Percentiles rank a stretch among this genome's conserved stretches.
Evolutionary conservation across 2,113 vertebrate species (phyloP).

Genomic region (Paramisgurnus dabryanus): DNA sequence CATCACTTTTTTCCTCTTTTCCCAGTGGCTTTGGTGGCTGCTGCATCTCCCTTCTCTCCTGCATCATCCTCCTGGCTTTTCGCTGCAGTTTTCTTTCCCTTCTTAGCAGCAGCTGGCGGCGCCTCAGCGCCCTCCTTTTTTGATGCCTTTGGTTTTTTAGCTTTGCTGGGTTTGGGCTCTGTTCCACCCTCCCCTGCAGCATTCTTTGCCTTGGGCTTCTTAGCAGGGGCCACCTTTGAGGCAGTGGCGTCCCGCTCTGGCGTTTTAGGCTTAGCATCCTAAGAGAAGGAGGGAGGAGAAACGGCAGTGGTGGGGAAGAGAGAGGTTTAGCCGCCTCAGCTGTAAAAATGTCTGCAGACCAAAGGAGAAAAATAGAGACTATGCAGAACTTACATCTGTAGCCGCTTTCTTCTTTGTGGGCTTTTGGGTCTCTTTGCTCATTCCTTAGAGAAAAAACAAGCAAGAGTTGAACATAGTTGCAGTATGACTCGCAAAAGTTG

Average conservation of each 20-base stretch:
- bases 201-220: constrained; percentile 69
- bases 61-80: background rate
- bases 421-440: constrained; percentile 1
- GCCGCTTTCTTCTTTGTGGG: constrained; percentile 8
- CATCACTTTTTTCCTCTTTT: constrained; percentile 39
- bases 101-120: background rate
- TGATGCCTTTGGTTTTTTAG: constrained; percentile 28
- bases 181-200: background rate
- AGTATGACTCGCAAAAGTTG: background rate
- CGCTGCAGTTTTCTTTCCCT: background rate
- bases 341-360: background rate
- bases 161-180: constrained; percentile 54
- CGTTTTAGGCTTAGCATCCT: constrained; percentile 58
- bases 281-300: background rate
- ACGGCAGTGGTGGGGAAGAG: background rate
- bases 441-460: background rate
- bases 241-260: background rate
- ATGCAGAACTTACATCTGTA: background rate
- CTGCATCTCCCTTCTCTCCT: background rate
- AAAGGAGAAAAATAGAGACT: background rate
- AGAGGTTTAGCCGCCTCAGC: background rate
- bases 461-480: background rate
- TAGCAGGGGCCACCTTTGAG: constrained; percentile 63
- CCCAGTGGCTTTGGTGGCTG: background rate
- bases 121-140: constrained; percentile 31